Conservation (phyloP, 2,888 invertebrate genomes). For the Cheilosia scutellata region DNA sequence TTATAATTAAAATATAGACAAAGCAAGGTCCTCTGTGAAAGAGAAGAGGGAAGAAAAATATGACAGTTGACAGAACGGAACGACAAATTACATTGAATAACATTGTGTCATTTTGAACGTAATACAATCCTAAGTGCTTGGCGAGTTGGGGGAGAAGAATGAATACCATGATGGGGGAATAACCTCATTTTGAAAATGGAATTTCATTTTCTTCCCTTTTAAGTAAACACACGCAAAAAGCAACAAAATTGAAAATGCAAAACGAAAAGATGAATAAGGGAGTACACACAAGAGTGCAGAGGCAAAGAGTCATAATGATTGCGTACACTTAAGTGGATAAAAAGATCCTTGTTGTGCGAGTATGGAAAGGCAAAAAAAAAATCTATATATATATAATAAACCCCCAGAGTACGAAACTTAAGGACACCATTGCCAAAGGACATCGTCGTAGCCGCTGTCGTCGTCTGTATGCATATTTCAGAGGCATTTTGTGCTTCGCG, state of each 20-base stretch:
- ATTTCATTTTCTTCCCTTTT: conserved; percentile 58
- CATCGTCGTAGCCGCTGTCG: conserved; percentile 20
- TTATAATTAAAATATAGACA: conserved; percentile 34
- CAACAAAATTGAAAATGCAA: conserved; percentile 21
- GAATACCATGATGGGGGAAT: conserved; percentile 29
- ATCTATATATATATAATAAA: neutral
- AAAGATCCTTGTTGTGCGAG: conserved; percentile 69
- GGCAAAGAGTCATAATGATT: conserved; percentile 69
- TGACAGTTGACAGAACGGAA: conserved; percentile 59
- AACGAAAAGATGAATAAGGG: conserved; percentile 54
- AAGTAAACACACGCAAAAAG: conserved; percentile 48
- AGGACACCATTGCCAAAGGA: conserved; percentile 66
- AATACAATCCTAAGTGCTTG: conserved; percentile 45
- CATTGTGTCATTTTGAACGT: conserved; percentile 58
- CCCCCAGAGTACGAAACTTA: conserved; percentile 63
- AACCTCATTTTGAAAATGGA: conserved; percentile 63
- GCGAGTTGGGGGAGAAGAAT: neutral
- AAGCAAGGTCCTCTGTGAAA: neutral
- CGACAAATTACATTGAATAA: conserved; percentile 58
- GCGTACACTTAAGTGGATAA: conserved; percentile 75
- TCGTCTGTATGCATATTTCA: conserved; percentile 68
- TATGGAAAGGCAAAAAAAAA: conserved; percentile 27
- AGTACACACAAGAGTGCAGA: conserved; percentile 42
- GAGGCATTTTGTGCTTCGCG: conserved; percentile 69
- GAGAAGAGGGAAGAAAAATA: neutral